Evolutionary conservation across 2,797 vertebrate species (phyloP).

Genomic region (Intellagama lesueurii): DNA sequence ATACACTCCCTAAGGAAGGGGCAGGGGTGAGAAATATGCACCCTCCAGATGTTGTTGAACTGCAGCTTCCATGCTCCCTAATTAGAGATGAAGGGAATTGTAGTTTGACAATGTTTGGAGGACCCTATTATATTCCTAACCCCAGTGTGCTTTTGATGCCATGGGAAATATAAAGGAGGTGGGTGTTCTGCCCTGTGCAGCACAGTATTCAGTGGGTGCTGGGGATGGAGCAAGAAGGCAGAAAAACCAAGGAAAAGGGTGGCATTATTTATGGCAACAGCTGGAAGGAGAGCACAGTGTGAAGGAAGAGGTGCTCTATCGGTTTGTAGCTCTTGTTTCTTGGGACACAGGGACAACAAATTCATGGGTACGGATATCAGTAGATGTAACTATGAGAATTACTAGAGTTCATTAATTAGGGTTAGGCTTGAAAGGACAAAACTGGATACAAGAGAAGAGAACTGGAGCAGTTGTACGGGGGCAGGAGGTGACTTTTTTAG

Average conservation of each 20-base stretch:
- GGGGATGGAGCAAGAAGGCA: neutral
- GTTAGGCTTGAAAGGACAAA: too few relatives aligned
- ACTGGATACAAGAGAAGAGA: neutral
- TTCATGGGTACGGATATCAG: neutral
- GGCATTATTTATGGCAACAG: neutral
- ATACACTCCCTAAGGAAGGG: too few relatives aligned
- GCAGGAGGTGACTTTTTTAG: neutral
- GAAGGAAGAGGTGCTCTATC: neutral
- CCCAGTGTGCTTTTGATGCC: too few relatives aligned
- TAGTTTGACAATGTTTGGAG: too few relatives aligned
- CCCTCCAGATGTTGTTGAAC: too few relatives aligned
- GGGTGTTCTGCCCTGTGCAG: too few relatives aligned
- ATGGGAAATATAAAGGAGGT: too few relatives aligned
- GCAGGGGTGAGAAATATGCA: too few relatives aligned
- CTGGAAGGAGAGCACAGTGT: neutral
- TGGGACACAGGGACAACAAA: neutral
- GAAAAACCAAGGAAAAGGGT: neutral
- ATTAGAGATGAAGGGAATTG: too few relatives aligned
- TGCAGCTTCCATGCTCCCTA: too few relatives aligned
- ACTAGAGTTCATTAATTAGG: neutral
- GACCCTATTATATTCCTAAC: too few relatives aligned
- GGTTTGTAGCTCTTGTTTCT: neutral
- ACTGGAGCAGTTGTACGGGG: neutral
- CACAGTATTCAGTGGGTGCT: neutral
- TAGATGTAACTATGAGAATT: neutral